A percentile compares a stretch with the other conserved stretches of the same genome.
phyloP scores from a whole-genome alignment of 2,797 vertebrate species.

The Aldrovandia affinis region DNA sequence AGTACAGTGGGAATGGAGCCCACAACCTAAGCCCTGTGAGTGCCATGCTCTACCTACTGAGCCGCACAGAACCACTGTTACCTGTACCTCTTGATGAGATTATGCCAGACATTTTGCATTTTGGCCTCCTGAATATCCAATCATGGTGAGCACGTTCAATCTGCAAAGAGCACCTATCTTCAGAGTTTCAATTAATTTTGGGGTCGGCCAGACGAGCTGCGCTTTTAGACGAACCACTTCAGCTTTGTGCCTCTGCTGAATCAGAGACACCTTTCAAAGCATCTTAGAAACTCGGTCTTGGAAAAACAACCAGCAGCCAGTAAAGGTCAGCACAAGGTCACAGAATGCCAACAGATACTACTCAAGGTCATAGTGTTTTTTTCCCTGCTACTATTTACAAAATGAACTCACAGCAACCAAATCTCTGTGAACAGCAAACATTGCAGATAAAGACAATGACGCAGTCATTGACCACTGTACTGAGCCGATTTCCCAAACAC shows the following conservation, averaged over 20 bases:
- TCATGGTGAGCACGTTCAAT: not conserved
- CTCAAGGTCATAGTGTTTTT: not conserved
- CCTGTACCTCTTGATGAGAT: constrained; percentile 23
- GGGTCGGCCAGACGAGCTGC: not conserved
- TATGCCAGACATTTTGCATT: not conserved
- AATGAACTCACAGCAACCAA: constrained; percentile 8
- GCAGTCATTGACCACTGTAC: constrained; percentile 56
- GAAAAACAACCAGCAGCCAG: not conserved
- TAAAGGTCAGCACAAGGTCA: too few relatives aligned
- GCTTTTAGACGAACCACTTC: not conserved
- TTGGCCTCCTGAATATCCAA: constrained; percentile 16
- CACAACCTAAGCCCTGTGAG: too few relatives aligned
- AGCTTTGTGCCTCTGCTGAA: constrained; percentile 6
- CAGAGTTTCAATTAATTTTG: not conserved
- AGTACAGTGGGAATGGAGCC: too few relatives aligned
- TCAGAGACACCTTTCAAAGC: constrained; percentile 1
- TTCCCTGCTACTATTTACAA: not conserved
- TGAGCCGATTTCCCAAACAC: constrained; percentile 26
- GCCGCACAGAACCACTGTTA: not conserved
- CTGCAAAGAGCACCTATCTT: not conserved
- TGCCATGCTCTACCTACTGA: too few relatives aligned
- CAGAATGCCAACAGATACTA: not conserved
- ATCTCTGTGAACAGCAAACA: constrained; percentile 35
- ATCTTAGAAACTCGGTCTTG: not conserved
- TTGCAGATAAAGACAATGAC: constrained; percentile 54